Conservation (phyloP, 2,888 invertebrate species). For the Fragum sueziense region DNA sequence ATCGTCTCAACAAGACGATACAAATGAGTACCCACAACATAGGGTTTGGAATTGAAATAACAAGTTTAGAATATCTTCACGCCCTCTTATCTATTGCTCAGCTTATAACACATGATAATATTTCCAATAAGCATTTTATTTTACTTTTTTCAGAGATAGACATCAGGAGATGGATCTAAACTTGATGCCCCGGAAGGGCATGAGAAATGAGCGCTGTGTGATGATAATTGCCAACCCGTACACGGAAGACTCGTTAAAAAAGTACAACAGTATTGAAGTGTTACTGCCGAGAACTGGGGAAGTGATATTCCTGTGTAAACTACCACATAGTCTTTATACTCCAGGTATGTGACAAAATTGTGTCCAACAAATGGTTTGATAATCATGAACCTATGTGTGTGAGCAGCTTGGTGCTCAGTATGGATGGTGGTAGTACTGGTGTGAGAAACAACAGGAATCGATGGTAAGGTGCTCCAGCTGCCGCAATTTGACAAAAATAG, state of each 20-base stretch:
- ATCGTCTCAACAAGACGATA: too few relatives aligned
- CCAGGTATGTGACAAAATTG: conserved; percentile 70
- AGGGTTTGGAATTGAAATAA: too few relatives aligned
- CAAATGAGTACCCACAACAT: too few relatives aligned
- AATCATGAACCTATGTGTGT: background rate
- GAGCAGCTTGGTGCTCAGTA: background rate
- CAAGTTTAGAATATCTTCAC: too few relatives aligned
- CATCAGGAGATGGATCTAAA: conserved; percentile 80
- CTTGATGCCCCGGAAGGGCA: conserved; percentile 77
- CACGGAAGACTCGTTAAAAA: conserved; percentile 77
- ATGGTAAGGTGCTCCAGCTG: too few relatives aligned
- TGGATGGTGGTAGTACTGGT: background rate
- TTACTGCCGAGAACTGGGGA: conserved; percentile 77
- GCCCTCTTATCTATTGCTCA: too few relatives aligned
- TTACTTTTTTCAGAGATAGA: conserved; percentile 70
- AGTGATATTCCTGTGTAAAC: conserved; percentile 77
- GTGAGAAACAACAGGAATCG: too few relatives aligned
- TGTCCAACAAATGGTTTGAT: background rate
- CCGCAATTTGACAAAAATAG: background rate
- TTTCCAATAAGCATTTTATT: too few relatives aligned
- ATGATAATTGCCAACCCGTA: conserved; percentile 81
- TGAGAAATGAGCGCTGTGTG: conserved; percentile 76
- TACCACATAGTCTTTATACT: conserved; percentile 80
- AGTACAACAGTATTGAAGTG: conserved; percentile 80
- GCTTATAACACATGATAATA: too few relatives aligned